Percentiles rank a stretch among this genome's conserved stretches.
These are phyloP conservation scores for Hetaerina titia DNA, from an alignment of 2,888 invertebrate species.

Conservation along the genomic window DNA sequence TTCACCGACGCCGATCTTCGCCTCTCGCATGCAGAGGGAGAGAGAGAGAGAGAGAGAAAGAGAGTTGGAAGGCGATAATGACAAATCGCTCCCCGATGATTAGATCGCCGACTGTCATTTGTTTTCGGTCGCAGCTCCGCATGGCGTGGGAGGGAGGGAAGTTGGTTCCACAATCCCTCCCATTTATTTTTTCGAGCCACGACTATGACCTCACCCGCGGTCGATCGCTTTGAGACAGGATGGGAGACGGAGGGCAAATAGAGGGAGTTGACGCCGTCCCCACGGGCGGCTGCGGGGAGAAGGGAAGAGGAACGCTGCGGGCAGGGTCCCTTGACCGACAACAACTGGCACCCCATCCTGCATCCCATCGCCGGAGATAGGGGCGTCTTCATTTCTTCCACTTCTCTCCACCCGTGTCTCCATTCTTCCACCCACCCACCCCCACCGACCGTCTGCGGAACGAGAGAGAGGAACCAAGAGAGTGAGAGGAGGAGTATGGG, in stretches of 20 bases:
- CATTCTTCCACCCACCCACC: background rate
- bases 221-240: constrained; percentile 49
- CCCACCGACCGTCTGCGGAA: background rate
- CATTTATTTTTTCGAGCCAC: background rate
- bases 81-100: too few species aligned
- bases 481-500: background rate
- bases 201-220: constrained; percentile 61
- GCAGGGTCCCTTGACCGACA: background rate
- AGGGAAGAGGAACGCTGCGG: background rate
- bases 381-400: background rate
- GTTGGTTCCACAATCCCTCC: background rate
- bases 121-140: background rate
- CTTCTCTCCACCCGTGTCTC: too few species aligned
- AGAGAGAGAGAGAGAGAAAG: background rate
- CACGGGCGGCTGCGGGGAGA: background rate
- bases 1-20: background rate
- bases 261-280: background rate
- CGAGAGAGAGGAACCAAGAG: background rate
- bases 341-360: background rate
- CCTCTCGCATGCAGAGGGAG: background rate
- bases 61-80: background rate
- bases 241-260: background rate
- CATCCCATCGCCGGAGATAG: background rate
- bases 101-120: background rate
- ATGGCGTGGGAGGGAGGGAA: too few species aligned